These are phyloP conservation scores for Chelmon rostratus DNA, from an alignment of 2,797 vertebrate genomes.

Conservation along the genomic window DNA sequence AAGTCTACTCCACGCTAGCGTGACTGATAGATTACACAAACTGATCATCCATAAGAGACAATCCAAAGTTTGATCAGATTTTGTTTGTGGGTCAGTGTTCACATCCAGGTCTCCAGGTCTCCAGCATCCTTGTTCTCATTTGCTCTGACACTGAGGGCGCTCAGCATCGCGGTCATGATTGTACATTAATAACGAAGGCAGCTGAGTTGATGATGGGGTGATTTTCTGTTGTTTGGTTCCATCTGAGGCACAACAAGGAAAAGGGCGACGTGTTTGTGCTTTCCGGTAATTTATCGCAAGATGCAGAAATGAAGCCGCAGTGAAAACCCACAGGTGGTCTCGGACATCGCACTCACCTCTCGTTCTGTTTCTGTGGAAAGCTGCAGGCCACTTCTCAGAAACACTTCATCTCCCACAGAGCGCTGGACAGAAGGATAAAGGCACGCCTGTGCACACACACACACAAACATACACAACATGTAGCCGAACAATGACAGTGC, in stretches of 20 bases:
- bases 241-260: constrained; percentile 7
- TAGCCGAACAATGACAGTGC: not conserved
- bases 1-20: not conserved
- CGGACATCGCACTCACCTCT: not conserved
- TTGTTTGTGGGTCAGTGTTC: constrained; percentile 6
- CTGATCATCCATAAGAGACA: not conserved
- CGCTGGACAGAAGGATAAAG: not conserved
- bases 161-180: no score
- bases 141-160: no score
- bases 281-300: constrained; percentile 19
- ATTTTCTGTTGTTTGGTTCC: not conserved
- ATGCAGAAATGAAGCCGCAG: constrained; percentile 33
- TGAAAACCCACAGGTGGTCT: constrained; percentile 47
- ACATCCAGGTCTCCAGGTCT: not conserved
- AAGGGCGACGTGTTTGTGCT: constrained; percentile 36
- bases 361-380: constrained; percentile 57
- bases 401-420: constrained; percentile 40
- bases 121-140: not conserved
- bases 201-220: not conserved
- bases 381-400: constrained; percentile 59
- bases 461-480: constrained; percentile 11
- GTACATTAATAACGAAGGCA: not conserved
- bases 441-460: constrained; percentile 9
- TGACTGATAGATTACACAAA: not conserved
- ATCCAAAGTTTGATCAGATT: not conserved